A percentile compares a stretch with the other conserved stretches of the same genome.
These are phyloP conservation scores for Lemur catta DNA, from an alignment of 2,797 vertebrate genomes.

Conservation along the genomic window DNA sequence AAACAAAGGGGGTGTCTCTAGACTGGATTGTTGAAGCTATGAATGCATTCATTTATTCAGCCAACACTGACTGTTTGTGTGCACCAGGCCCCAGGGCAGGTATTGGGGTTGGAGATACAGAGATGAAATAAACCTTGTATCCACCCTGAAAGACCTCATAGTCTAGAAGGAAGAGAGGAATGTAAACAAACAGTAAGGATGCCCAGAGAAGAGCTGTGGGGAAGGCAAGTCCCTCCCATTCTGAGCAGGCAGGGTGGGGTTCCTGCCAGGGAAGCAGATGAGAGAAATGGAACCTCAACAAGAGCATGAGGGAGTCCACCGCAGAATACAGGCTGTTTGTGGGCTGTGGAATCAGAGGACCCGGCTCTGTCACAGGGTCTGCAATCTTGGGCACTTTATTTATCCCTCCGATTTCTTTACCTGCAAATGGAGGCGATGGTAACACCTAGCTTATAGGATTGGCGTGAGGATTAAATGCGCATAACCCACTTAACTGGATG, in stretches of 20 bases:
- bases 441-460: background rate
- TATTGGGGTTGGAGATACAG: background rate
- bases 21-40: background rate
- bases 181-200: background rate
- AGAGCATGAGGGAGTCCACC: background rate
- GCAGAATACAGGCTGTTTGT: fast-evolving
- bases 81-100: background rate
- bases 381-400: background rate
- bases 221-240: too few species aligned
- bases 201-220: fast-evolving
- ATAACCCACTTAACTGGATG: too few species aligned
- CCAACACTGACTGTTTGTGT: background rate
- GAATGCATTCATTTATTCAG: background rate
- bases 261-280: fast-evolving
- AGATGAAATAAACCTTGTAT: background rate
- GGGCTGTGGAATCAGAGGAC: background rate
- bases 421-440: background rate
- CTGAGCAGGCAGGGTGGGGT: too few species aligned
- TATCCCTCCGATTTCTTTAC: background rate
- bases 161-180: background rate
- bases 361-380: background rate
- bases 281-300: background rate
- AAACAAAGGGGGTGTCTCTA: background rate
- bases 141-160: background rate
- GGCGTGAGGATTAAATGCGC: background rate